Evolutionary conservation across 64 coral and sea anemone genomes (phyloP), one percentile per base, ranked within the genome.

Genomic region (Stylophora pistillata): DNA sequence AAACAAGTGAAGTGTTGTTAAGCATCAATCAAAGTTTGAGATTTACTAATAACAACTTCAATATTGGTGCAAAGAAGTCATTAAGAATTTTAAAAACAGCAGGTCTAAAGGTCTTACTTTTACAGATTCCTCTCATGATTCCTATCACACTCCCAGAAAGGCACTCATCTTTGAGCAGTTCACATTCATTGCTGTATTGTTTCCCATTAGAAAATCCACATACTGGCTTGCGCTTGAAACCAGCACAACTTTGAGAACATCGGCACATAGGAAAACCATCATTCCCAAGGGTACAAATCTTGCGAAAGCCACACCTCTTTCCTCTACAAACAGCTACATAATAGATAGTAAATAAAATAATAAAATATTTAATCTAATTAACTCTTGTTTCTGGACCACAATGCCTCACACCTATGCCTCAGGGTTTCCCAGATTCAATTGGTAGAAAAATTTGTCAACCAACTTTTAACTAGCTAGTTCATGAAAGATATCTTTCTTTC

Each of bases 111-210:
- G 31, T 11, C 88, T 81, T 73, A 90, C 88, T 90, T 73, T 90
- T 90, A 73, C 88, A 90, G 25, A 55, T 77, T 82, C 88, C 88
- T 66, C 56, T 37, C 53, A 84, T 84, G 30, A 79, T 25, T 10
- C 88, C 88, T 73, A 90, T 82, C 13, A 55, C 77, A 20, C 59
- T 71, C 11, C 77, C 88, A 18, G 71, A 58, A 32, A 17, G 28
- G 29, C 88, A 90, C 32, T 90, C 88, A 15, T 90, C 77, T 58
- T 56, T 71, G 15, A 74, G 57, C 0, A 90, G 25, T 53, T 90
- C 88, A 74, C 88, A 90, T 18, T 66, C 34, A n/a, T 90, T 90
- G 30, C 58, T 82, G 54, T 82, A 90, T 54, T 90, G 88, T 55
- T 83, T 90, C 0, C 88, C 88, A 79, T 90, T 90, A 26, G 66